Evolutionary conservation across 2,113 vertebrate species (phyloP), one percentile per base, ranked within the genome.

Genomic region (Calyptommatus sinebrachiatus): DNA sequence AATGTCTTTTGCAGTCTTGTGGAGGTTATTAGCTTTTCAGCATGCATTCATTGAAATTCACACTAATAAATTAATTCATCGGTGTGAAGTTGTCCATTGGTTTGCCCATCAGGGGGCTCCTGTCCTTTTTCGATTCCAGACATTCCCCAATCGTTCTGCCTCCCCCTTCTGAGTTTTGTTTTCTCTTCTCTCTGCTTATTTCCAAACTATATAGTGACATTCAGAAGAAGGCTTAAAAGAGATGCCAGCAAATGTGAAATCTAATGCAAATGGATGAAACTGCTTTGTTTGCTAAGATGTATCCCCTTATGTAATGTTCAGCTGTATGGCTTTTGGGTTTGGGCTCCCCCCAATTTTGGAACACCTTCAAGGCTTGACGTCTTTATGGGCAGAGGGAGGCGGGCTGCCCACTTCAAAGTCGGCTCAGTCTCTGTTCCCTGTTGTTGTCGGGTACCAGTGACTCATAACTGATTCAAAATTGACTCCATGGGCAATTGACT

Each of bases 61-160:
- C 11, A 4, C n/a, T 1, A 12, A 21, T 5, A 18, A 18, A 2
- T 8, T 28, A 22, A 72, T 73, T 79, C 74, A 79, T 11, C 65
- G 26, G 28, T 63, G 78, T 28, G 16, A 63, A 60, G 48, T 61
- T 28, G 8, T 72, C 14, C 1, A 1, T 61, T 41, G 11, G 1
- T 87, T 81, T 74, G 75, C 71, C 78, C 70, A 78, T 60, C 61
- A 48, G 76, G 85, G 82, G 76, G 53, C 76, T 35, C 0, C 0
- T 67, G 76, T 7, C 71, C 45, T 82, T 73, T 62, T 73, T 76
- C 62, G 65, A 83, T 24, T 29, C 5, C 9, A 21, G 35, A 1
- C 2, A 12, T 28, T 28, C 8, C 45, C 14, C 35, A 2, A 10
- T 5, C 12, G 1, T 12, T 28, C 41, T n/a, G 35, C 8, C 57